Percentiles rank a stretch among this genome's conserved stretches.
Evolutionary conservation across 2,888 invertebrate species (phyloP).

Genomic region (Drosophila nr. perissopoda): DNA sequence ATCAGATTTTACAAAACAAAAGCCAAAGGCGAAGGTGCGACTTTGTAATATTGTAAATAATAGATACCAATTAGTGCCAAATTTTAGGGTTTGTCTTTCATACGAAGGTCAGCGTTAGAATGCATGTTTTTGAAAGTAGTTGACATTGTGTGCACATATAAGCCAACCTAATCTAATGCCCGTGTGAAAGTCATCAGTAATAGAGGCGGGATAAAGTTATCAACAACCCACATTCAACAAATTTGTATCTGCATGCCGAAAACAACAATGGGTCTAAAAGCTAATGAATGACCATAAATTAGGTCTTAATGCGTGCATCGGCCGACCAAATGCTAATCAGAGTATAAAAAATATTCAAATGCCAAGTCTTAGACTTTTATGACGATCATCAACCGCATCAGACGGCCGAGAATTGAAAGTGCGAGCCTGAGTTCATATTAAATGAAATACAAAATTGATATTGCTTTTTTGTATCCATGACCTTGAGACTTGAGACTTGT

Average conservation of each 20-base stretch:
- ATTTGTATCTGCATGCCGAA: slow-evolving; percentile 7
- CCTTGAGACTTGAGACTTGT: slow-evolving; percentile 53
- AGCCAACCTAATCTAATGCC: slow-evolving; percentile 16
- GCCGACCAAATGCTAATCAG: slow-evolving; percentile 65
- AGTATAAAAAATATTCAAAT: slow-evolving; percentile 60
- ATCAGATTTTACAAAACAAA: slow-evolving; percentile 23
- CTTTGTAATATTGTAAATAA: slow-evolving; percentile 13
- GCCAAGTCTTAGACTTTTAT: slow-evolving; percentile 23
- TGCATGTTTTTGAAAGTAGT: slow-evolving; percentile 70
- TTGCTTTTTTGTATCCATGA: slow-evolving; percentile 27
- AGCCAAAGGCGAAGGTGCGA: slow-evolving; percentile 26
- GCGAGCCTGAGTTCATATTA: slow-evolving; percentile 15
- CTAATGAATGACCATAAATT: slow-evolving; percentile 39
- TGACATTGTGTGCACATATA: slow-evolving; percentile 69
- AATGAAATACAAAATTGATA: slow-evolving; percentile 39
- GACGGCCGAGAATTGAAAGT: slow-evolving; percentile 35
- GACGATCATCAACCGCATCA: slow-evolving; percentile 10
- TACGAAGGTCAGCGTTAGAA: slow-evolving; percentile 50
- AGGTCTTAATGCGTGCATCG: slow-evolving; percentile 36
- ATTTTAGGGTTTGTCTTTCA: slow-evolving; percentile 14
- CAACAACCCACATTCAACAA: slow-evolving; percentile 5
- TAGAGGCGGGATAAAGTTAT: slow-evolving; percentile 24
- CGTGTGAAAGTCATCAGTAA: slow-evolving; percentile 26
- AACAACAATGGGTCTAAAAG: slow-evolving; percentile 9
- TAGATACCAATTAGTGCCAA: slow-evolving; percentile 28